phyloP scores from a whole-genome alignment of 2,113 vertebrate genomes.

The Corydoras sp. region DNA sequence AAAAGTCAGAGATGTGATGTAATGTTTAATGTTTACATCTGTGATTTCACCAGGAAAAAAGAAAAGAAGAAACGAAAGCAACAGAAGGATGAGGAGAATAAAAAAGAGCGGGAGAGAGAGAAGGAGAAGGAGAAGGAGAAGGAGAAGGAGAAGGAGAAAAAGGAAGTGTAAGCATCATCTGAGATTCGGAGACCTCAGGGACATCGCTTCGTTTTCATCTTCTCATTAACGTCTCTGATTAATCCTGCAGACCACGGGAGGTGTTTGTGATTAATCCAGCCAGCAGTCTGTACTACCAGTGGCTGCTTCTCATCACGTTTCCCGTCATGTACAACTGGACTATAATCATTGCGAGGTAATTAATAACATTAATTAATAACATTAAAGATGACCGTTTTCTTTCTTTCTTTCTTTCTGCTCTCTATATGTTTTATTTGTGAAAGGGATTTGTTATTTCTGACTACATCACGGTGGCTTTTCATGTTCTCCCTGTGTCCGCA shows the following conservation, averaged over 20 bases:
- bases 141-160: constrained; percentile 57
- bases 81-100: constrained; percentile 58
- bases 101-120: constrained; percentile 59
- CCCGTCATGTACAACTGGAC: constrained; percentile 99
- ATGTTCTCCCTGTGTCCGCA: too few species aligned
- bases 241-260: constrained; percentile 69
- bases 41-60: constrained; percentile 40
- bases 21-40: constrained; percentile 9
- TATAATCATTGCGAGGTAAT: constrained; percentile 88
- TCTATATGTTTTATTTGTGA: too few species aligned
- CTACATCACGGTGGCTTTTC: too few species aligned
- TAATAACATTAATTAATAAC: background rate
- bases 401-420: too few species aligned
- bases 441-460: too few species aligned
- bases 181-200: too few species aligned
- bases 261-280: constrained; percentile 82
- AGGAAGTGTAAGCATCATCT: constrained; percentile 51
- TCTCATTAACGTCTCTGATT: background rate
- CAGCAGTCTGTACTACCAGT: constrained; percentile 86
- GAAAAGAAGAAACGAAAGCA: constrained; percentile 26
- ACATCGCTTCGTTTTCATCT: background rate
- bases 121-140: constrained; percentile 58
- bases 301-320: constrained; percentile 87
- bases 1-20: background rate
- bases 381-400: too few species aligned